Base-by-base conservation (phyloP, 2,888 invertebrate genomes). In the Diabrotica balteata region DNA sequence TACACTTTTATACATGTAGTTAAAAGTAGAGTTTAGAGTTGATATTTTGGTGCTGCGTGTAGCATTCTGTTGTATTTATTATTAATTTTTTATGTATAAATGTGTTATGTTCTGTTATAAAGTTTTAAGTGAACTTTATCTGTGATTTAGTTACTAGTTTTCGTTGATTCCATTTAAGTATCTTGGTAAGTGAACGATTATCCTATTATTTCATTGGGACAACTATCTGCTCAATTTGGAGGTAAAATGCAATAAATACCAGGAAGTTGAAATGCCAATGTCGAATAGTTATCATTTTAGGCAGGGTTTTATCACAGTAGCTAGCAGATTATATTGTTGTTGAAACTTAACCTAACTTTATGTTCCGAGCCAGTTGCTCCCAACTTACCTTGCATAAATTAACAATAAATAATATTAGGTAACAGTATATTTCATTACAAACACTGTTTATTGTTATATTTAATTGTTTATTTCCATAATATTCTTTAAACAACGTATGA, bases 61-160 rank as follows among this genome's bases (percentile, higher is more conserved):
- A 59, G 64, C 57, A 67, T 67, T 63, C 46, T 67, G 67, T 67
- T 54, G 60, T 59, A 60, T 60, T 67, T 72, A 64, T 62, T 68
- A 63, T 72, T 67, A 59, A 69, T 64, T 68, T 59, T 63, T 55
- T 10, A 54, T 52, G 50, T 69, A 65, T 59, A 51, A 65, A 66
- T 66, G 66, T 55, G 45, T 63, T 65, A 67, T 43, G 66, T 66
- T 69, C 32, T 51, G 50, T 58, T 65, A 63, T 50, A 44, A 43
- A 47, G 63, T 22, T 72, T 69, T 42, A 61, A 60, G 72, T 72
- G 68, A 68, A 70, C 42, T 67, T 63, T 55, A 53, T 69, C 73
- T 73, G 73, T 73, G 73, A 70, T 73, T 66, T 58, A 60, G 55
- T 55, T 63, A n/a, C 7, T 63, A 55, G 43, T 61, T 65, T 66